Base-by-base conservation (phyloP, 2,113 vertebrate genomes). In the Dasyprocta punctata region DNA sequence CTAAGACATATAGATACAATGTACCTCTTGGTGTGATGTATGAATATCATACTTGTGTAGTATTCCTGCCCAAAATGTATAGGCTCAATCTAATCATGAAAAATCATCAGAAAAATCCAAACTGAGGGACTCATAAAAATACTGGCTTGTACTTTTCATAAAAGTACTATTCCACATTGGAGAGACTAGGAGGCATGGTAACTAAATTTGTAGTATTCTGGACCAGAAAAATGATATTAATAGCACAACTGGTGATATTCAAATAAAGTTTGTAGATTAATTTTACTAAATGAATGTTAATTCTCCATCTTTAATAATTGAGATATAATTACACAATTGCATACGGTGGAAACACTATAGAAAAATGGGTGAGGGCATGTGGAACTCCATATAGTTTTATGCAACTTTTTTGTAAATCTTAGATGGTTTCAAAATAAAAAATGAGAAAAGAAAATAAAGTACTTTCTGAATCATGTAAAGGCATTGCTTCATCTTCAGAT, bases 351-450 rank as follows among this genome's bases (percentile, higher is more conserved):
- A 65, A 90, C 13, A 49, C 73, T 80, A 87, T 30, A 49, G 24
- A 49, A 90, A 82, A 52, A 3, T 47, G 60, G 41, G 16, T 20
- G 28, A 92, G 9, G 26, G 44, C 33, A 65, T 63, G 41, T 58
- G 58, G n/a, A 86, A 90, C 12, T 83, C n/a, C 67, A 49, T 28
- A 9, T n/a, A 86, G 28, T 73, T 88, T 47, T 83, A 52, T 95
- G 33, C 5, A 86, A 78, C 5, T 49, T 90, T 77, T 90, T 78
- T 78, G 3, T 90, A 92, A 67, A n/a, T 83, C 67, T 87, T 69
- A 93, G 73, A 71, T 41, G 65, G 22, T 86, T 96, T 86, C 36
- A 80, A 90, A 90, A 85, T 60, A 75, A 95, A 86, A 95, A 7
- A 1, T 94, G 85, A 90, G 82, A 20, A 58, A 67, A 81, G 16